Evolutionary conservation across 2,113 vertebrate species (phyloP), one percentile per base, ranked within the genome.

Genomic region (Gadus chalcogrammus): DNA sequence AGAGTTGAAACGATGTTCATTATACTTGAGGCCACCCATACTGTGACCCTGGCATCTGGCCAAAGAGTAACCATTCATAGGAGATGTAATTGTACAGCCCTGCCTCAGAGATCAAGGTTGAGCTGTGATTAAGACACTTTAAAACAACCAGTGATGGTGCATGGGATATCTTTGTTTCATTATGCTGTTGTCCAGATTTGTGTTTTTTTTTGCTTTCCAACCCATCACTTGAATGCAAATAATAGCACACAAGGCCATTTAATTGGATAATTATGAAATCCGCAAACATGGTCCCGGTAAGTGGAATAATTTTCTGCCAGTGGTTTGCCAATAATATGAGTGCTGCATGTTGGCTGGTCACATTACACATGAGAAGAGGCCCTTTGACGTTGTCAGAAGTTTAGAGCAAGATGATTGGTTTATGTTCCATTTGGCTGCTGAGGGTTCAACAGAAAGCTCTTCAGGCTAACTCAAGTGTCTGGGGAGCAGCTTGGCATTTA

Each of bases 211-310:
- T 74, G 35, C n/a, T 67, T 24, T 73, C 17, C 74, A 75, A 24
- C 4, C 48, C 0, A 1, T 71, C 55, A 68, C 28, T 81, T 42
- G 67, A 72, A 73, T 24, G 15, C 61, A 74, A 74, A 65, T 66
- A 74, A 75, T 62, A 61, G 63, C 73, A 18, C 59, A 67, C 9
- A 56, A 61, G 65, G 61, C 72, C 15, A 27, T 71, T 53, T 73
- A 38, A 72, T 74, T 78, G 11, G 18, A 61, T 77, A 72, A 78
- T 79, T 53, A 73, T 76, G 58, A 71, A 80, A 78, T 62, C 61
- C 74, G 63, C 52, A 35, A 42, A 68, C 73, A 48, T 73, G 56
- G 58, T 58, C 72, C 22, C 53, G 61, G 64, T 73, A 66, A 71
- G 71, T 17, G n/a, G 55, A 48, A 64, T 65, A 6, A 73, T 69